phyloP scores from a whole-genome alignment of 1,140 invertebrate species.

The Drosophila nikananu region DNA sequence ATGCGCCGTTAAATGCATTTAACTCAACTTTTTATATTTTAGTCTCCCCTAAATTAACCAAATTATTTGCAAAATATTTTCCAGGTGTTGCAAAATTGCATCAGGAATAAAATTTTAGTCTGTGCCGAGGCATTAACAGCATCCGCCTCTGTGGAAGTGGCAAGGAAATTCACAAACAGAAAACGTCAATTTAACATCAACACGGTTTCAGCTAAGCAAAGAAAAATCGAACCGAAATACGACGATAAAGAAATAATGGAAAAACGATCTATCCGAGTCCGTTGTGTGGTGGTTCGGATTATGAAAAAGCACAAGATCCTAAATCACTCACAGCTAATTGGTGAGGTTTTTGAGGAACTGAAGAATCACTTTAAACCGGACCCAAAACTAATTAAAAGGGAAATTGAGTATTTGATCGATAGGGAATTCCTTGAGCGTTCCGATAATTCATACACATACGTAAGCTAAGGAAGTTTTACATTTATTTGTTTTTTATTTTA shows the following conservation, averaged over 20 bases:
- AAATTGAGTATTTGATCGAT: background rate
- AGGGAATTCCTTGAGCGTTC: background rate
- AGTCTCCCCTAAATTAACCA: background rate
- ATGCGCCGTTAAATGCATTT: background rate
- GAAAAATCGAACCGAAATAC: background rate
- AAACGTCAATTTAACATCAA: slow-evolving; percentile 5
- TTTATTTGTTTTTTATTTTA: background rate
- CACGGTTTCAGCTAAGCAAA: background rate
- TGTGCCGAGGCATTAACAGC: background rate
- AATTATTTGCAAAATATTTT: background rate
- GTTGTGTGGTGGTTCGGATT: slow-evolving; percentile 1
- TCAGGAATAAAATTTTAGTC: background rate
- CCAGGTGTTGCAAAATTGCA: slow-evolving; percentile 1
- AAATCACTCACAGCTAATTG: background rate
- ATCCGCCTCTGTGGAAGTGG: background rate
- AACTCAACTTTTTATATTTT: background rate
- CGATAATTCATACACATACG: background rate
- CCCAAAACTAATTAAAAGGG: background rate
- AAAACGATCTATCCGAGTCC: background rate
- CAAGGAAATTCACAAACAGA: slow-evolving; percentile 1
- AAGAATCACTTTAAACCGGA: slow-evolving; percentile 4
- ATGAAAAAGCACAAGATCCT: slow-evolving; percentile 9
- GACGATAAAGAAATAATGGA: background rate
- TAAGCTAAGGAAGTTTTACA: background rate
- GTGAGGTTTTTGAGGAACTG: background rate